A percentile compares a stretch with the other conserved stretches of the same genome.
Evolutionary conservation across 2,113 vertebrate species (phyloP).

Genomic region (Brachirus orientalis): DNA sequence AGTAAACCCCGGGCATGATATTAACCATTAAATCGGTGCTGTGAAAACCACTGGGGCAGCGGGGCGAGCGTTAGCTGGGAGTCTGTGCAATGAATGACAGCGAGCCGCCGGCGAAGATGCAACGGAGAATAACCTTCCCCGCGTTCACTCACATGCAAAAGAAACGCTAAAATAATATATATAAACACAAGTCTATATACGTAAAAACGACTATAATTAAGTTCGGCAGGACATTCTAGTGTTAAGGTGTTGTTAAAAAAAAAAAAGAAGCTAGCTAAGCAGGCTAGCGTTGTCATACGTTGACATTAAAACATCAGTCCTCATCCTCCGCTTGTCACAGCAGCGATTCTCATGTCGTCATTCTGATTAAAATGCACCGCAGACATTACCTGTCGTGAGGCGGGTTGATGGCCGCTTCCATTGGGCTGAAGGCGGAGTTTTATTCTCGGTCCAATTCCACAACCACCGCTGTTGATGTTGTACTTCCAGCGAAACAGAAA

Average conservation of each 20-base stretch:
- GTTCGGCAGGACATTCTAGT: no score
- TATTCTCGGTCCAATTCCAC: constrained; percentile 45
- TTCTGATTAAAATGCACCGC: background rate
- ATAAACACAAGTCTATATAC: background rate
- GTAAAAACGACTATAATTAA: no score
- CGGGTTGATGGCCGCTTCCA: constrained; percentile 80
- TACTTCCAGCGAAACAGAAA: constrained; percentile 3
- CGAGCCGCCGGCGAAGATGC: constrained; percentile 38
- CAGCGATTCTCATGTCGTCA: background rate
- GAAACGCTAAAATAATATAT: background rate
- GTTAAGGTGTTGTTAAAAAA: no score
- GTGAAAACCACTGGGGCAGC: background rate
- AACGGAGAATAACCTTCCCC: constrained; percentile 29
- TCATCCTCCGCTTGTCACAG: background rate
- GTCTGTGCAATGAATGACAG: constrained; percentile 53
- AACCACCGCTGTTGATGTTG: constrained; percentile 37
- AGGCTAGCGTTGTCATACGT: constrained; percentile 15
- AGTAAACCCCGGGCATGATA: no score
- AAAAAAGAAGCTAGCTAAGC: background rate
- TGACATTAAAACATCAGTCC: background rate
- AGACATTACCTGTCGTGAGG: constrained; percentile 78
- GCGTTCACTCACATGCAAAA: no score
- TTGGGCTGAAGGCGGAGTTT: constrained; percentile 67
- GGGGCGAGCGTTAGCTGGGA: background rate
- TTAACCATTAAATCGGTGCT: background rate